Conservation (phyloP, 2,888 invertebrate species). For the Drosophila ustulata region DNA sequence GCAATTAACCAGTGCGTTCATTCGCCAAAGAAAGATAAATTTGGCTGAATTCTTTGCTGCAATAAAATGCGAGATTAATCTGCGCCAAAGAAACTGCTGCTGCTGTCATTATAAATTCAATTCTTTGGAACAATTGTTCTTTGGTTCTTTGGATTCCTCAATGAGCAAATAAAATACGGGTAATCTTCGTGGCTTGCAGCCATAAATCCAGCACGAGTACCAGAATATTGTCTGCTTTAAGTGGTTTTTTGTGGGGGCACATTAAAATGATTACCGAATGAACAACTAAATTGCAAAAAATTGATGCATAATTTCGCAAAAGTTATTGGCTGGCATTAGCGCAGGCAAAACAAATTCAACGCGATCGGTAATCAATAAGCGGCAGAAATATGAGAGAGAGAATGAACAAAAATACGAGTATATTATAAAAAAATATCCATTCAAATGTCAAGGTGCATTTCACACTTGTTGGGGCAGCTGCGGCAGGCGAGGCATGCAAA, state of each 20-base stretch:
- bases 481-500: slow-evolving; percentile 26
- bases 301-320: slow-evolving; percentile 54
- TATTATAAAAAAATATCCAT: slow-evolving; percentile 20
- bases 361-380: slow-evolving; percentile 63
- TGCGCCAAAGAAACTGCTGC: no score
- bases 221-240: background rate
- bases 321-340: slow-evolving; percentile 51
- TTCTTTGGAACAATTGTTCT: slow-evolving; percentile 1
- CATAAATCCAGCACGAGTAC: slow-evolving; percentile 24
- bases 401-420: slow-evolving; percentile 7
- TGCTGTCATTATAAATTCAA: background rate
- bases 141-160: background rate
- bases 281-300: slow-evolving; percentile 51
- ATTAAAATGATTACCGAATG: slow-evolving; percentile 31
- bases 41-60: background rate
- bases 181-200: slow-evolving; percentile 12
- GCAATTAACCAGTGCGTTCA: slow-evolving; percentile 46
- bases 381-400: slow-evolving; percentile 33
- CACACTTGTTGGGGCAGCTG: slow-evolving; percentile 54
- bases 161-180: slow-evolving; percentile 3
- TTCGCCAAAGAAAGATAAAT: slow-evolving; percentile 19
- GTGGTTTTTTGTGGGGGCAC: slow-evolving; percentile 17
- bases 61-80: background rate
- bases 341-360: slow-evolving; percentile 57
- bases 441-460: slow-evolving; percentile 79